Conservation (phyloP, 2,888 invertebrate species). For the Acanthacorydalis orientalis region DNA sequence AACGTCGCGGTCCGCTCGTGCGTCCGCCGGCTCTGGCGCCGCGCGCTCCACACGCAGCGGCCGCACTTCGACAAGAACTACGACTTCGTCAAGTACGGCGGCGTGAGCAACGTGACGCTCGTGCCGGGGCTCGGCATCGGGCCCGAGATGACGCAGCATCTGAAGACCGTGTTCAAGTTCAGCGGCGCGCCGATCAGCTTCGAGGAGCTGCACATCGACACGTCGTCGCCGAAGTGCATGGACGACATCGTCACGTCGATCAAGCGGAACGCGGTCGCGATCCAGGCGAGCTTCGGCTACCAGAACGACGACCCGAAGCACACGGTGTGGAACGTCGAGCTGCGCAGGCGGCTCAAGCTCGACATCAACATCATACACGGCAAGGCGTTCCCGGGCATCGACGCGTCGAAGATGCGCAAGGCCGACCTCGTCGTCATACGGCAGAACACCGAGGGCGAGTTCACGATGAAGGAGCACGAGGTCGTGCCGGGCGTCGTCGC, state of each 20-base stretch:
- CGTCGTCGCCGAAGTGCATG: background rate
- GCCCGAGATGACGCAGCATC: conserved; percentile 18
- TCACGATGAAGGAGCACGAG: conserved; percentile 42
- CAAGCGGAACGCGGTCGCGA: conserved; percentile 18
- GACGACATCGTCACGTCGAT: conserved; percentile 16
- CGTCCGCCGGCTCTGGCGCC: too few species aligned
- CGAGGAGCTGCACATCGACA: conserved; percentile 14
- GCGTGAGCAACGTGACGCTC: conserved; percentile 14
- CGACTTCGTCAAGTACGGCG: conserved; percentile 9
- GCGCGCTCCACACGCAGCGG: too few species aligned
- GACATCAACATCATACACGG: conserved; percentile 38
- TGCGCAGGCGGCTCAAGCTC: conserved; percentile 34
- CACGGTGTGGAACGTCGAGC: conserved; percentile 34
- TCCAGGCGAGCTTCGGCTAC: conserved; percentile 27
- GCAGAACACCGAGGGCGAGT: conserved; percentile 50
- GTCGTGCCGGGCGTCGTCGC: conserved; percentile 41
- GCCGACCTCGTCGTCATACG: conserved; percentile 40
- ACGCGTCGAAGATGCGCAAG: conserved; percentile 19
- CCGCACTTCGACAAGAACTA: too few species aligned
- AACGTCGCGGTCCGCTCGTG: too few species aligned
- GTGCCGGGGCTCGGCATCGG: conserved; percentile 18
- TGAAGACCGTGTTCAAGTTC: conserved; percentile 16
- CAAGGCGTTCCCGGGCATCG: conserved; percentile 31
- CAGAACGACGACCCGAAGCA: conserved; percentile 20
- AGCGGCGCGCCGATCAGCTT: conserved; percentile 21